phyloP scores from a whole-genome alignment of 2,888 invertebrate genomes.

The Apodemia duryi region DNA sequence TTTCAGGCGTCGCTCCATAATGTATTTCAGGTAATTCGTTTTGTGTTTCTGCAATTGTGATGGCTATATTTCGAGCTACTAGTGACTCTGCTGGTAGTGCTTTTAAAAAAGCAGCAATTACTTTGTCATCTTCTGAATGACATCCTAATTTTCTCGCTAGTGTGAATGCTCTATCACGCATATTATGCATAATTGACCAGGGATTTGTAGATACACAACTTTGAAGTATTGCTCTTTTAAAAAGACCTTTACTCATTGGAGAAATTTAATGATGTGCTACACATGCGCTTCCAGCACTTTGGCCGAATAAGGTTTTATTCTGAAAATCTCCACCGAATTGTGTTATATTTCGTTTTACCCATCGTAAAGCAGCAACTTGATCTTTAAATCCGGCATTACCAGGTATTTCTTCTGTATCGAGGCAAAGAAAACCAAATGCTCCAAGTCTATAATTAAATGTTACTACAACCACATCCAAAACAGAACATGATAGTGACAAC shows the following conservation, averaged over 20 bases:
- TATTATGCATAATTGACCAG: conserved; percentile 67
- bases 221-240: conserved; percentile 79
- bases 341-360: conserved; percentile 58
- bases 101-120: conserved; percentile 50
- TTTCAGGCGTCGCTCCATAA: conserved; percentile 44
- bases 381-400: conserved; percentile 72
- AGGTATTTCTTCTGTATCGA: conserved; percentile 59
- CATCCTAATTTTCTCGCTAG: conserved; percentile 48
- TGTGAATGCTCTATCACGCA: conserved; percentile 62
- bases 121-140: conserved; percentile 45
- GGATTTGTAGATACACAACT: conserved; percentile 82
- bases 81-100: conserved; percentile 42
- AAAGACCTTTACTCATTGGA: conserved; percentile 63
- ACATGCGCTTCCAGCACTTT: conserved; percentile 60
- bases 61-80: conserved; percentile 34
- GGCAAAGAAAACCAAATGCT: conserved; percentile 55
- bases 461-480: conserved; percentile 45
- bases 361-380: conserved; percentile 60
- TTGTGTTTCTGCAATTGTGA: conserved; percentile 34
- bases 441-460: conserved; percentile 64
- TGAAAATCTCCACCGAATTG: conserved; percentile 60
- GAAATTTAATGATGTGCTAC: conserved; percentile 57
- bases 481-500: too few species aligned
- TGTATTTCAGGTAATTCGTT: conserved; percentile 35
- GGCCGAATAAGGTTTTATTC: conserved; percentile 66